These are phyloP conservation scores for Hybognathus amarus DNA, from an alignment of 2,797 vertebrate genomes.

Conservation along the genomic window DNA sequence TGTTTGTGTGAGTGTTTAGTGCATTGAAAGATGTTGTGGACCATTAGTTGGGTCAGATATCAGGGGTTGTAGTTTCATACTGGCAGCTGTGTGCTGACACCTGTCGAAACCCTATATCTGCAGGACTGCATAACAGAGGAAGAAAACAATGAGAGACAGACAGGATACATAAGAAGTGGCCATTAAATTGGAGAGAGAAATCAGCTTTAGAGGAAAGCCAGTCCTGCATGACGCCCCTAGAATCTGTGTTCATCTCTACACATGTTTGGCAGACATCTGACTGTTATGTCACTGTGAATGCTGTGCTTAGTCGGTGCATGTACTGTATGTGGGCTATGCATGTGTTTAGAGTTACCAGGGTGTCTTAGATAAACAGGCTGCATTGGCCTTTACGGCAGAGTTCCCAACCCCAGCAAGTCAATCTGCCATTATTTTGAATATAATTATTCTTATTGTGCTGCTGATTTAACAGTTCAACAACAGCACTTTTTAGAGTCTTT, in stretches of 20 bases:
- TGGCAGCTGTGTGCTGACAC: conserved; percentile 46
- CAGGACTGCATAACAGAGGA: conserved; percentile 27
- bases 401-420: neutral
- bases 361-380: conserved; percentile 6
- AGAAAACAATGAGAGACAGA: conserved; percentile 17
- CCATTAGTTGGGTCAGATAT: conserved; percentile 44
- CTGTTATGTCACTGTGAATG: neutral
- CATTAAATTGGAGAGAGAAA: neutral
- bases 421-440: neutral
- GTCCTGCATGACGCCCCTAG: neutral
- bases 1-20: conserved; percentile 24
- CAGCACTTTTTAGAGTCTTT: conserved; percentile 3
- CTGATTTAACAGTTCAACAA: conserved; percentile 16
- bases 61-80: conserved; percentile 41
- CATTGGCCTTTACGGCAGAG: neutral
- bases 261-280: conserved; percentile 25
- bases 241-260: conserved; percentile 35
- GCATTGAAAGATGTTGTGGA: conserved; percentile 27
- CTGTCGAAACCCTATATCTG: conserved; percentile 46
- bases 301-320: neutral
- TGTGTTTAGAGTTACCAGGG: conserved; percentile 20
- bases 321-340: conserved; percentile 39
- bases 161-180: neutral
- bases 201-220: neutral
- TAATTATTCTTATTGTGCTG: neutral